A percentile compares a stretch with the other conserved stretches of the same genome.
phyloP scores from a whole-genome alignment of 2,888 invertebrate species.

The Cephus spinipes region DNA sequence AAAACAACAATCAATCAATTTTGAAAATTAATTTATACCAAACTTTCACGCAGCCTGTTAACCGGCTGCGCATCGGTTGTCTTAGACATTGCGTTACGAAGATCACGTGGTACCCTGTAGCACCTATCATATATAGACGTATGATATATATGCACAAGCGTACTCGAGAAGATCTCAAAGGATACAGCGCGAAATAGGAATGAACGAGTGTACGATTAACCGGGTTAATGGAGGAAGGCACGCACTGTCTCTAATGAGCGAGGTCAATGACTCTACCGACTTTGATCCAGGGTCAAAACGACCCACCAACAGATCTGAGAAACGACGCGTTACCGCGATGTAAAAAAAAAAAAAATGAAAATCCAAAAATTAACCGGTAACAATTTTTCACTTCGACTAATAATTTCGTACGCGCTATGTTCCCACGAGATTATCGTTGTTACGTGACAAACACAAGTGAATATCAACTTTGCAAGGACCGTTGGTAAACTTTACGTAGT shows the following conservation, averaged over 20 bases:
- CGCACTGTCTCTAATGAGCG: conserved; percentile 43
- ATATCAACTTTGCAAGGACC: neutral
- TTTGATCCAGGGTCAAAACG: neutral
- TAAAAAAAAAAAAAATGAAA: neutral
- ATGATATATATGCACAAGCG: neutral
- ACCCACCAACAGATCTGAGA: neutral
- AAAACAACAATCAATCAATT: neutral
- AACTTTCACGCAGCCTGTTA: neutral
- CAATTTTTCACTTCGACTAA: neutral
- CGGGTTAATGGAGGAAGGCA: conserved; percentile 54
- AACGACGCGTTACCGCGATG: neutral
- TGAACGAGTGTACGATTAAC: conserved; percentile 56
- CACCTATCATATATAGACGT: neutral
- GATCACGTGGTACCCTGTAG: neutral
- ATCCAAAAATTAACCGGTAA: neutral
- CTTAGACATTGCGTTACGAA: neutral
- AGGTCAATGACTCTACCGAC: neutral
- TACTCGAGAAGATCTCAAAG: neutral
- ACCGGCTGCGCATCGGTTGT: neutral
- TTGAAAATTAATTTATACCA: neutral
- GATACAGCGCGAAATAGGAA: conserved; percentile 43
- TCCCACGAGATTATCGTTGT: neutral
- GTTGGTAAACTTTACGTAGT: neutral
- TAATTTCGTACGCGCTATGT: neutral
- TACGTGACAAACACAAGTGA: neutral